phyloP scores from a whole-genome alignment of 2,113 vertebrate species.

The Cricetomys ansorgei region DNA sequence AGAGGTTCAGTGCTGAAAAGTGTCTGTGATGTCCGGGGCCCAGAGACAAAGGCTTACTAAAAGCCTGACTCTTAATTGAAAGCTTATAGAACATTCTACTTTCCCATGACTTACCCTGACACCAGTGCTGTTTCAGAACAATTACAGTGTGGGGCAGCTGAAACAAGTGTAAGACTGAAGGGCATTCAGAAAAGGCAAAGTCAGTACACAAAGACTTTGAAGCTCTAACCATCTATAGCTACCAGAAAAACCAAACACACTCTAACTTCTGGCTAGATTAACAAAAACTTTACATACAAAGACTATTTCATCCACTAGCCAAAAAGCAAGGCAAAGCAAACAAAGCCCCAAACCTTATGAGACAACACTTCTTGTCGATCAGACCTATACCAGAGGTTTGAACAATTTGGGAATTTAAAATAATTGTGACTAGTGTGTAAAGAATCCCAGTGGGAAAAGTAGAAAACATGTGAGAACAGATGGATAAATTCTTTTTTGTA shows the following conservation, averaged over 20 bases:
- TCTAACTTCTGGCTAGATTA: background rate
- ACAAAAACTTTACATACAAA: background rate
- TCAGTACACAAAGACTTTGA: background rate
- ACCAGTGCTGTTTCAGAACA: background rate
- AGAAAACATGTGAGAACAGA: background rate
- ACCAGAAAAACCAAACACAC: background rate
- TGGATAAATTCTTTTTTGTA: no score
- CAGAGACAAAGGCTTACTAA: background rate
- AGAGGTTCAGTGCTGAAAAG: background rate
- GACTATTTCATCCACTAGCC: background rate
- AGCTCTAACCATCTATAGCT: background rate
- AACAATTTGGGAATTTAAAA: slow-evolving; percentile 28
- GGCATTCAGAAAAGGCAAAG: background rate
- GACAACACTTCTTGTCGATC: background rate
- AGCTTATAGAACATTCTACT: background rate
- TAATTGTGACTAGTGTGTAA: background rate
- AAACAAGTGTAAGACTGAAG: background rate
- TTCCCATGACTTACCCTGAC: background rate
- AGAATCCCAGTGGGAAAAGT: background rate
- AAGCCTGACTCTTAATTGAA: background rate
- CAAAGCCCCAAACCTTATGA: background rate
- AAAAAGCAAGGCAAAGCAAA: background rate
- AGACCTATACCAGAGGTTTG: background rate
- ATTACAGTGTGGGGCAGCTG: background rate
- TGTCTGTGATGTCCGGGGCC: background rate